Evolutionary conservation across 2,888 invertebrate genomes (phyloP).

Genomic region (Uloborus plumipes): DNA sequence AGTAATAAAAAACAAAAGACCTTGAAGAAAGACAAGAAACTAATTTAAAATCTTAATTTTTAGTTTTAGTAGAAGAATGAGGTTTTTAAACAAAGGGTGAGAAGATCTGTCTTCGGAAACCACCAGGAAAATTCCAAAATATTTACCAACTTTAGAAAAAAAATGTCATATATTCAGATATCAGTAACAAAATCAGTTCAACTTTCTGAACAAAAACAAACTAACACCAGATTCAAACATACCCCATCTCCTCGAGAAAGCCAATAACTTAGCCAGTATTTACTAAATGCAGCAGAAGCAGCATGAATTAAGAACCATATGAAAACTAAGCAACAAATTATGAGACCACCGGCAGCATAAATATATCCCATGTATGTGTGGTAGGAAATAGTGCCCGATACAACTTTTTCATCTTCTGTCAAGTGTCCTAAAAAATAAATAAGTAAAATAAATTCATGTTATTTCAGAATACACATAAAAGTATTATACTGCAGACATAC

Average conservation of each 20-base stretch:
- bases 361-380: conserved; percentile 74
- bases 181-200: neutral
- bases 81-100: no score
- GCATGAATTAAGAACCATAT: conserved; percentile 74
- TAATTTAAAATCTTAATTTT: no score
- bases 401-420: conserved; percentile 71
- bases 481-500: no score
- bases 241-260: conserved; percentile 72
- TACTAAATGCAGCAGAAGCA: conserved; percentile 75
- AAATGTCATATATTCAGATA: neutral
- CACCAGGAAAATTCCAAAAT: no score
- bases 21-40: no score
- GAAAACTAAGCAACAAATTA: conserved; percentile 72
- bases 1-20: no score
- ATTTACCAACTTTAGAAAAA: no score
- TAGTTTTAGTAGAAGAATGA: no score
- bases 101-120: no score
- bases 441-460: neutral
- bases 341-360: conserved; percentile 74
- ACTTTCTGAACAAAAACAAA: neutral
- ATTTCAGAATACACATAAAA: neutral
- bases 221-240: conserved; percentile 59
- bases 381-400: conserved; percentile 68
- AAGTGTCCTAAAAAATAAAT: conserved; percentile 67
- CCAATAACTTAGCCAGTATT: conserved; percentile 78